A percentile compares a stretch with the other conserved stretches of the same genome.
These are phyloP conservation scores for Hemaris fuciformis DNA, from an alignment of 2,888 invertebrate species.

Conservation along the genomic window DNA sequence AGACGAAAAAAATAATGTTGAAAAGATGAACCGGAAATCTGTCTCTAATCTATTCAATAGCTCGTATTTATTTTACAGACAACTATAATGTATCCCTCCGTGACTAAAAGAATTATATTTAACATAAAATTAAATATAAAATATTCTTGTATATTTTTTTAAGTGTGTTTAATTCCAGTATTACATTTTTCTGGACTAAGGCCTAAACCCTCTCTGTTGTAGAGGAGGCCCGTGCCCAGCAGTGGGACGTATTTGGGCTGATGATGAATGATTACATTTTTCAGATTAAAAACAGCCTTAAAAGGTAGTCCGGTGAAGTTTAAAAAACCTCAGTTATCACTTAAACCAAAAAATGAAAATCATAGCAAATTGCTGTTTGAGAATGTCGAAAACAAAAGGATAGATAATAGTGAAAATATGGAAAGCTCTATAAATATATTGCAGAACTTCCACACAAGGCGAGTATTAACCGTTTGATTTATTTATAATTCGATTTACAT, in stretches of 20 bases:
- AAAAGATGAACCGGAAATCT: too few relatives aligned
- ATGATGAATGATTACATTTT: conserved; percentile 16
- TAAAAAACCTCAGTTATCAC: conserved; percentile 45
- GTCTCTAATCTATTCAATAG: too few relatives aligned
- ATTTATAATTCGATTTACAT: too few relatives aligned
- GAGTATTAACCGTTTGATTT: conserved; percentile 14
- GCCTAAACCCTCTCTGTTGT: too few relatives aligned
- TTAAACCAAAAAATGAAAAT: conserved; percentile 40
- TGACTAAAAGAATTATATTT: too few relatives aligned
- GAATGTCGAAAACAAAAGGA: not conserved
- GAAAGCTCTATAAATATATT: conserved; percentile 58
- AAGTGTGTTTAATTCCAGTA: not conserved
- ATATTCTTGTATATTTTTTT: too few relatives aligned
- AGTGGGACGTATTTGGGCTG: not conserved
- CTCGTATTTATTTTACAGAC: too few relatives aligned
- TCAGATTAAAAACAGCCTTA: conserved; percentile 42
- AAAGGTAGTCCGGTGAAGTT: conserved; percentile 51
- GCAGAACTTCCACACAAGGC: conserved; percentile 46
- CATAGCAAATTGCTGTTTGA: conserved; percentile 15
- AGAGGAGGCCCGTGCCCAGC: too few relatives aligned
- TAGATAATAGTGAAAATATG: conserved; percentile 23
- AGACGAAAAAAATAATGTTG: too few relatives aligned
- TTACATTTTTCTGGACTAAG: conserved; percentile 22
- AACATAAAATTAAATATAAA: too few relatives aligned
- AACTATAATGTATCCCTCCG: not conserved